phyloP scores from a whole-genome alignment of 2,888 invertebrate species.

The Caenorhabditis japonica region DNA sequence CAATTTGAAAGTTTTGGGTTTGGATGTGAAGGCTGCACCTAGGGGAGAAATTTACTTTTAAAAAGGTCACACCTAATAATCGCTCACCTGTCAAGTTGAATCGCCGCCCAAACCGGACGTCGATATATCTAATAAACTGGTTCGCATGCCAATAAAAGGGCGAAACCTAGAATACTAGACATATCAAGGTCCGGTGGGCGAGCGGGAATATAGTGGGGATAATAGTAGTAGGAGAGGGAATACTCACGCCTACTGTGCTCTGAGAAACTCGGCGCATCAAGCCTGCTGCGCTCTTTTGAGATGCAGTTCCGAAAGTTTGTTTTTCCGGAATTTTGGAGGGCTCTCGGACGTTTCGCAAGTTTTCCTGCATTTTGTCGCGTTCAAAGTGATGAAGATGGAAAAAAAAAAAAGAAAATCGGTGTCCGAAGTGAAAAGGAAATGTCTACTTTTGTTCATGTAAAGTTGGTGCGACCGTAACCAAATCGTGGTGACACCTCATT shows the following conservation, averaged over 20 bases:
- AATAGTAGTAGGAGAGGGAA: constrained; percentile 15
- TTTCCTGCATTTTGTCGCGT: too few relatives aligned
- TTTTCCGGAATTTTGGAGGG: too few relatives aligned
- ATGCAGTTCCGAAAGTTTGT: too few relatives aligned
- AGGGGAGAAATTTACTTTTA: not conserved
- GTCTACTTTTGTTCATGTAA: too few relatives aligned
- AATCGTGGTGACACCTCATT: too few relatives aligned
- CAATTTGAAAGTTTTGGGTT: not conserved
- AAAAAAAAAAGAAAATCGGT: too few relatives aligned
- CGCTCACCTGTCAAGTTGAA: not conserved
- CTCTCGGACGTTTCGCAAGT: too few relatives aligned
- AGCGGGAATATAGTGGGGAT: constrained; percentile 22
- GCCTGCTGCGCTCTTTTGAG: too few relatives aligned
- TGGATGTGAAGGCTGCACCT: not conserved
- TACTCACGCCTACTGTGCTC: constrained; percentile 5
- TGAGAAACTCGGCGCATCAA: too few relatives aligned
- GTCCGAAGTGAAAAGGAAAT: too few relatives aligned
- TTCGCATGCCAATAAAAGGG: constrained; percentile 80
- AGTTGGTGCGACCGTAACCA: too few relatives aligned
- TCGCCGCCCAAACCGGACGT: constrained; percentile 53
- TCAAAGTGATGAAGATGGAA: too few relatives aligned
- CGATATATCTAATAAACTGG: constrained; percentile 99
- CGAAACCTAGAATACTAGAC: constrained; percentile 99
- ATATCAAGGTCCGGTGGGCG: constrained; percentile 85
- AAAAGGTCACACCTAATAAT: constrained; percentile 12